phyloP scores from a whole-genome alignment of 2,888 invertebrate species.

The Brachypalpus laphriformis region DNA sequence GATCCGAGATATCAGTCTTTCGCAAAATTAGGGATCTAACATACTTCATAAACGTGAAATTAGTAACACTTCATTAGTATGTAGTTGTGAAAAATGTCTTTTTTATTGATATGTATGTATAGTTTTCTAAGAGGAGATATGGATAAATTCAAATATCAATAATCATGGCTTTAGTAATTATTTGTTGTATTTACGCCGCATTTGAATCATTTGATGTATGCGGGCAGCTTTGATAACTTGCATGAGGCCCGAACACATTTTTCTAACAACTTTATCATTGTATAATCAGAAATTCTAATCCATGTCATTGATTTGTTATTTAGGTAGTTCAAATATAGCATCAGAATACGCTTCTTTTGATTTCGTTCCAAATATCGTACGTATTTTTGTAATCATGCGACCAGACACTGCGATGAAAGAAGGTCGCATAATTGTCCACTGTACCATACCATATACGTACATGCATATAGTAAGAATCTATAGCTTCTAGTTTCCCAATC shows the following conservation, averaged over 20 bases:
- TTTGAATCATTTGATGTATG: neutral
- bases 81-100: neutral
- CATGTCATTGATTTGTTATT: neutral
- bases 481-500: too few species aligned
- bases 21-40: neutral
- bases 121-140: neutral
- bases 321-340: neutral
- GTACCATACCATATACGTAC: too few species aligned
- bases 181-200: conserved; percentile 12
- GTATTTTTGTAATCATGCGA: too few species aligned
- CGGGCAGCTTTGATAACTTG: neutral
- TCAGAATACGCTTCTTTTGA: neutral
- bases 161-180: neutral
- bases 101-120: too few species aligned
- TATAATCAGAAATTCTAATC: neutral
- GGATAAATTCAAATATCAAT: neutral
- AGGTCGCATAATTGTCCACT: too few species aligned
- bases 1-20: neutral
- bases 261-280: neutral
- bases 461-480: too few species aligned
- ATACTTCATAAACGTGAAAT: neutral
- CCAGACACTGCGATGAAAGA: too few species aligned
- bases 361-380: neutral
- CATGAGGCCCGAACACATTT: neutral
- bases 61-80: neutral